Base-by-base conservation (phyloP, 2,113 vertebrate genomes). In the Dicentrarchus labrax region DNA sequence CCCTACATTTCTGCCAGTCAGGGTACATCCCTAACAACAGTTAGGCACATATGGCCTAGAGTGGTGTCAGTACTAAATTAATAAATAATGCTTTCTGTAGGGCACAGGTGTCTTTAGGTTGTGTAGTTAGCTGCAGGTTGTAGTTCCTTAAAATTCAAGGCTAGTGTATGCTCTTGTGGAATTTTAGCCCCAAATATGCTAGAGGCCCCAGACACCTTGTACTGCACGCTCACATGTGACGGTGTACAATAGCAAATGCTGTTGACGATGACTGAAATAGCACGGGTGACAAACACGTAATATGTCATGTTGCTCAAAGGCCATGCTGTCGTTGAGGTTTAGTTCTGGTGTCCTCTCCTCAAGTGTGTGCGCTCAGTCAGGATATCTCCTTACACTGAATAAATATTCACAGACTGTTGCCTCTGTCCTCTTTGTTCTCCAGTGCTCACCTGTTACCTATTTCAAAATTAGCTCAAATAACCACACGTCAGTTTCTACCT, bases 181-280 rank as follows among this genome's bases (percentile, higher is more conserved):
- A 80, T 71, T 21, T 57, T 75, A 89, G 48, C 39, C 51, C 24
- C 21, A 43, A 39, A 65, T 38, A 41, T 57, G 45, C 22, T 38
- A n/a, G 41, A 48, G 75, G 71, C 62, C 74, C 75, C 48, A 62
- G 17, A 76, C 48, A 71, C 64, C 60, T 67, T 54, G 51, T 22
- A 16, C 71, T 36, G 21, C 72, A 77, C 24, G 72, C 51, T n/a
- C 1, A 59, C 89, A 85, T 41, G 69, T 77, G 81, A 91, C 3
- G 0, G 62, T 85, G 84, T 78, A 86, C 83, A 80, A 72, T 21
- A 74, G 64, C 75, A 80, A 80, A 75, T 56, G 19, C 59, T 84
- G 73, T 43, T 66, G 43, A 64, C 24, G 2, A 78, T 66, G 87
- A 76, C 88, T 66, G 24, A 89, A 92, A 93, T 93, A 92, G 88